phyloP scores from a whole-genome alignment of 2,797 vertebrate genomes.

The Craterocephalus amniculus region DNA sequence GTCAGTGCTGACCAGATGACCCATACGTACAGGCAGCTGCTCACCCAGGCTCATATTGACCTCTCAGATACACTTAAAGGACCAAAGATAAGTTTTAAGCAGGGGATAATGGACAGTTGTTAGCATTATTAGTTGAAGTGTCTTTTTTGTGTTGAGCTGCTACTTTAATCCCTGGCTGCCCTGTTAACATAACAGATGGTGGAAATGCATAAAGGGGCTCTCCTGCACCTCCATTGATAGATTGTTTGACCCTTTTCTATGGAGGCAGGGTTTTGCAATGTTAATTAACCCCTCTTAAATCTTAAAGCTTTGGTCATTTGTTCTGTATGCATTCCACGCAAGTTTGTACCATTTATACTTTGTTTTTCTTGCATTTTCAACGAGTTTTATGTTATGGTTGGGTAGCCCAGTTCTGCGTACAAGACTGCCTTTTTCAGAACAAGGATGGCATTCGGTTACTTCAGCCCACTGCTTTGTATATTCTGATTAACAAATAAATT shows the following conservation, averaged over 20 bases:
- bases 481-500: slow-evolving; percentile 91
- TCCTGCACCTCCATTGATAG: slow-evolving; percentile 67
- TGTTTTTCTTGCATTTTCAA: slow-evolving; percentile 77
- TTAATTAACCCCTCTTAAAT: slow-evolving; percentile 88
- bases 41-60: slow-evolving; percentile 84
- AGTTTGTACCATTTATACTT: slow-evolving; percentile 83
- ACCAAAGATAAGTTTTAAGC: slow-evolving; percentile 92
- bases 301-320: slow-evolving; percentile 86
- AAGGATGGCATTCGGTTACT: slow-evolving; percentile 84
- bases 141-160: slow-evolving; percentile 84
- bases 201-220: slow-evolving; percentile 75
- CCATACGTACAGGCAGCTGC: slow-evolving; percentile 79
- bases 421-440: slow-evolving; percentile 79
- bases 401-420: slow-evolving; percentile 79
- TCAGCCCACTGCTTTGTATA: slow-evolving; percentile 91
- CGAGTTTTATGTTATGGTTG: slow-evolving; percentile 80
- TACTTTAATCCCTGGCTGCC: slow-evolving; percentile 82
- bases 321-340: slow-evolving; percentile 86
- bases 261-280: slow-evolving; percentile 73
- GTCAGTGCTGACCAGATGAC: slow-evolving; percentile 82
- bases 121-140: slow-evolving; percentile 78
- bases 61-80: slow-evolving; percentile 86
- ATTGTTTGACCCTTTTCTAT: slow-evolving; percentile 67
- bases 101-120: slow-evolving; percentile 84
- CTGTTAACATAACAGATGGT: slow-evolving; percentile 83